Evolutionary conservation across 2,797 vertebrate genomes (phyloP), one percentile per base, ranked within the genome.

Genomic region (Vireo griseus): DNA sequence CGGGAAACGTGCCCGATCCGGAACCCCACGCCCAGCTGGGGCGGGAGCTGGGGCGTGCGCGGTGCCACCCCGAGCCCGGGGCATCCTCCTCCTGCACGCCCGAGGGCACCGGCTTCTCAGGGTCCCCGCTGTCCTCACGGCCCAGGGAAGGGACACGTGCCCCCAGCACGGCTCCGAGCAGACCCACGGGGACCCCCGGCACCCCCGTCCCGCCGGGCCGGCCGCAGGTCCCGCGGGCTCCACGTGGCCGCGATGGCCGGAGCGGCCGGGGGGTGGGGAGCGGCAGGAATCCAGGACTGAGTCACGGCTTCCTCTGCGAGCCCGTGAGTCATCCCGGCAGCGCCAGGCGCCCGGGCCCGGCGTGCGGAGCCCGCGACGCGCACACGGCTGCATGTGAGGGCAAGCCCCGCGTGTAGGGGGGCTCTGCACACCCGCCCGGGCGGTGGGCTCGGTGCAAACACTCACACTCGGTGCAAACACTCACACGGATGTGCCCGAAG

Each of bases 281-380:
- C 39, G 62, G 95, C 91, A 90, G 89, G 78, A 82, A 69, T 94
- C 94, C 94, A 76, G 83, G 51, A 18, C 87, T 97, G 95, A 97
- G 91, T 96, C 96, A 95, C 79, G 1, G 57, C 94, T 88, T 94
- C 87, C 94, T 82, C 92, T 76, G 85, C 15, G 55, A 73, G 67
- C 73, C 73, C 59, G 25, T 96, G 95, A 95, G 73, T 97, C 96
- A 97, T 3, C 40, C 57, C 65, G 3, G 83, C 80, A 47, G 69
- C 37, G 28, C 50, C 25, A 24, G 82, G 77, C 8, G 39, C 91
- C 52, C 63, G 62, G 63, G 59, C 45, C 87, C 14, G 67, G 74
- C 33, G 35, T 37, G 44, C 79, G 13, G 90, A 51, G 75, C 50
- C 81, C 31, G 37, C 13, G 8, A 37, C 42, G 52, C 1, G 52